Conservation (phyloP, 2,113 vertebrate genomes). For the Paratilapia polleni region DNA sequence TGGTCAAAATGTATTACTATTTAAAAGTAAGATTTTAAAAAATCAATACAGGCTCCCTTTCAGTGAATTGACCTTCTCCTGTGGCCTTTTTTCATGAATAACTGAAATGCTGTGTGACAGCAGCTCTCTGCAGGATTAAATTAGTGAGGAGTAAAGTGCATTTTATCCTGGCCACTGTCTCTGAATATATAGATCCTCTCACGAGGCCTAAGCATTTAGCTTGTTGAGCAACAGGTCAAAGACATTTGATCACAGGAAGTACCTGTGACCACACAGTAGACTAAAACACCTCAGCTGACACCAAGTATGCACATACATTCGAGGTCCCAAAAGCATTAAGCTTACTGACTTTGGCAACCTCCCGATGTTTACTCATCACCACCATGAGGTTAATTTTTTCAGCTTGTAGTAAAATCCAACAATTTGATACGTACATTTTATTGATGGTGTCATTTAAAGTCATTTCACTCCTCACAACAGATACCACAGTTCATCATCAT, state of each 20-base stretch:
- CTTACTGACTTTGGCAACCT: not conserved
- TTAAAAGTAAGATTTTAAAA: conserved; percentile 50
- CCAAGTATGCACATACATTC: not conserved
- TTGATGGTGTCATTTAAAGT: not conserved
- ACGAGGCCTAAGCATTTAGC: conserved; percentile 48
- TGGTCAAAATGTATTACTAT: conserved; percentile 29
- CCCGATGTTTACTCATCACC: not conserved
- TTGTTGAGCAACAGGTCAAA: conserved; percentile 9
- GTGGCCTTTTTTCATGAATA: conserved; percentile 59
- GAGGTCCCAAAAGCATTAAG: not conserved
- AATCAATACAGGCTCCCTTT: conserved; percentile 50
- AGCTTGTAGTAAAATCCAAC: not conserved
- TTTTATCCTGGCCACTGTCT: conserved; percentile 51
- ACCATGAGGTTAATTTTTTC: too few relatives aligned
- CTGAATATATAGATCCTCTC: conserved; percentile 43
- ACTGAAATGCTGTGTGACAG: conserved; percentile 65
- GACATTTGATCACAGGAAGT: conserved; percentile 38
- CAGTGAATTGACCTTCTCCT: conserved; percentile 60
- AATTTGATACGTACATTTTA: not conserved
- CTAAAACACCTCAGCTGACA: not conserved
- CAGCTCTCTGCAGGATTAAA: conserved; percentile 56
- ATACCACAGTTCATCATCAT: not conserved
- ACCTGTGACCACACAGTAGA: not conserved
- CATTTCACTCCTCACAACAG: not conserved
- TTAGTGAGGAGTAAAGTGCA: conserved; percentile 52